These are phyloP conservation scores for Chauna torquata DNA, from an alignment of 2,113 vertebrate species.

Conservation along the genomic window DNA sequence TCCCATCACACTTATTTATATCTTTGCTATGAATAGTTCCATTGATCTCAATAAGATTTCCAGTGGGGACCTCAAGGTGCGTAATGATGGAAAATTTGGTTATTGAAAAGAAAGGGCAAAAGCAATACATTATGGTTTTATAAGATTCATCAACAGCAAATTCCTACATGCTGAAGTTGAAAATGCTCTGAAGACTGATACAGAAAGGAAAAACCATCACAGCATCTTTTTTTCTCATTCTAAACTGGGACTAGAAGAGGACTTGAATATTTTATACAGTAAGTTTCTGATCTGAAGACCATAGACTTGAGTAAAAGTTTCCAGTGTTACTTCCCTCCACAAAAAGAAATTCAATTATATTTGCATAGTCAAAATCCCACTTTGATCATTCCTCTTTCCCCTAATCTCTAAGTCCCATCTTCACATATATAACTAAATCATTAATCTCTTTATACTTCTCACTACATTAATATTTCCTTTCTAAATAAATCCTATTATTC, in stretches of 20 bases:
- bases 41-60: conserved; percentile 1
- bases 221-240: neutral
- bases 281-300: neutral
- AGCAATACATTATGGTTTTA: neutral
- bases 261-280: neutral
- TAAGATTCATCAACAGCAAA: neutral
- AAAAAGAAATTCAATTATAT: neutral
- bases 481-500: neutral
- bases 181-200: neutral
- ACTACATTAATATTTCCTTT: neutral
- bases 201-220: neutral
- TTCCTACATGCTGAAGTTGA: neutral
- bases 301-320: neutral
- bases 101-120: conserved; percentile 15
- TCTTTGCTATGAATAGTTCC: conserved; percentile 23
- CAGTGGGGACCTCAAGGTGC: neutral
- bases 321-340: neutral
- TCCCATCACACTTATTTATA: neutral
- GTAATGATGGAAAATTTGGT: neutral
- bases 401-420: neutral
- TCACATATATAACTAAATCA: neutral
- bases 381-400: neutral
- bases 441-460: neutral
- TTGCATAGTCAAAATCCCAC: neutral
- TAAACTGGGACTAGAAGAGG: neutral